phyloP scores from a whole-genome alignment of 2,888 invertebrate species.

The Ischnura elegans region DNA sequence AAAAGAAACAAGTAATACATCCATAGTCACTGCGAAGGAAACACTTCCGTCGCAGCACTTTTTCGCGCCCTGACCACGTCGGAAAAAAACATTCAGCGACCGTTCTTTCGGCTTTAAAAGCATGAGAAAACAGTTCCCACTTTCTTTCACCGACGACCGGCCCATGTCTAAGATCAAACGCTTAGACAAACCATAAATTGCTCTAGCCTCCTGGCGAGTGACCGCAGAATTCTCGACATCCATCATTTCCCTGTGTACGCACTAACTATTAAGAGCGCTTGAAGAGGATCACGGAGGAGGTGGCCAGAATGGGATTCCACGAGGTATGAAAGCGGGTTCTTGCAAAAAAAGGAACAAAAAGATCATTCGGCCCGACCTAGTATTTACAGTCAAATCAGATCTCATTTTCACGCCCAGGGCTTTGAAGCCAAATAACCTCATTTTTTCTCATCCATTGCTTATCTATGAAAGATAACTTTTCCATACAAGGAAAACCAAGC shows the following conservation, averaged over 20 bases:
- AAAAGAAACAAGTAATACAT: slow-evolving; percentile 1
- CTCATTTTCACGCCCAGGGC: too few relatives aligned
- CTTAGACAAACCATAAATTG: slow-evolving; percentile 23
- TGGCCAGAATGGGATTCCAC: background rate
- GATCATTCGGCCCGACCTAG: too few relatives aligned
- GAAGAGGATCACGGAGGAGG: background rate
- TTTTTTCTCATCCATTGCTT: too few relatives aligned
- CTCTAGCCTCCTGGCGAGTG: background rate
- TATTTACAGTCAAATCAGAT: too few relatives aligned
- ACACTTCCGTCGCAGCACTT: slow-evolving; percentile 17
- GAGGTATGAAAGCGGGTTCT: slow-evolving; percentile 9
- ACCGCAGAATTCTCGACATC: slow-evolving; percentile 24
- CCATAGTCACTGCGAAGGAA: slow-evolving; percentile 25
- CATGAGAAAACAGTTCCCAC: background rate
- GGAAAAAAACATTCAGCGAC: background rate
- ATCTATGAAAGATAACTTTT: too few relatives aligned
- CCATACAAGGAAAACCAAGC: background rate
- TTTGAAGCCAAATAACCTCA: too few relatives aligned
- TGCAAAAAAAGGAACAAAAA: too few relatives aligned
- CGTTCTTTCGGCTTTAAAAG: slow-evolving; percentile 22
- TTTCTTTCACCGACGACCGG: background rate
- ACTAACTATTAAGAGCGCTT: too few relatives aligned
- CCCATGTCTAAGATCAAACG: background rate
- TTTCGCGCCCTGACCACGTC: background rate
- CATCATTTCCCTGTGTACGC: background rate